Conservation (phyloP, 2,888 invertebrate species). For the Athalia circularis region DNA sequence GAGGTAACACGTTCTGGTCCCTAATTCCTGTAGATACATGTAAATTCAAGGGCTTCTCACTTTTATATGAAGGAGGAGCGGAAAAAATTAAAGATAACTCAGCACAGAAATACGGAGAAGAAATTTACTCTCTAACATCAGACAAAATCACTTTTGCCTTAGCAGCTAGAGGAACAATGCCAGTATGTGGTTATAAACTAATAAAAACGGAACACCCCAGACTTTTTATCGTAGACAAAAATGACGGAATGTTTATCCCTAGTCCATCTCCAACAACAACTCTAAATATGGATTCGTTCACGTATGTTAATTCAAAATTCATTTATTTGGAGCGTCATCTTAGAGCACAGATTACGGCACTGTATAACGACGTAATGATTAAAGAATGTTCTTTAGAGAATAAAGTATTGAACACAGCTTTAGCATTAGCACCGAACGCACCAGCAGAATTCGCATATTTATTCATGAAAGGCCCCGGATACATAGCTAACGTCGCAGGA, state of each 20-base stretch:
- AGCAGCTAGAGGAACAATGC: slow-evolving; percentile 21
- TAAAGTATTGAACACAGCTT: too few relatives aligned
- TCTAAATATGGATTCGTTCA: slow-evolving; percentile 28
- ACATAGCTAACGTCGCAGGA: too few relatives aligned
- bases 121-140: slow-evolving; percentile 35
- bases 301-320: slow-evolving; percentile 45
- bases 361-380: too few relatives aligned
- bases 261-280: background rate
- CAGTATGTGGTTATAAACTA: slow-evolving; percentile 48
- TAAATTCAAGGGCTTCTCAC: slow-evolving; percentile 32
- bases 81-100: slow-evolving; percentile 34
- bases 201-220: slow-evolving; percentile 52
- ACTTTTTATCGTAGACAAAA: slow-evolving; percentile 48
- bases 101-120: slow-evolving; percentile 9
- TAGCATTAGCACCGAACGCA: too few relatives aligned
- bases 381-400: too few relatives aligned
- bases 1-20: slow-evolving; percentile 47
- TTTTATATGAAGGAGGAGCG: slow-evolving; percentile 45
- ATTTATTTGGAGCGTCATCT: slow-evolving; percentile 44
- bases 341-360: slow-evolving; percentile 6
- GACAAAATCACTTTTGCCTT: slow-evolving; percentile 52
- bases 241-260: slow-evolving; percentile 21
- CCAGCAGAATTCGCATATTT: too few relatives aligned
- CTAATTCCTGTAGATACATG: slow-evolving; percentile 42
- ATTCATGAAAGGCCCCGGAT: too few relatives aligned